Evolutionary conservation across 2,888 invertebrate genomes (phyloP).

Genomic region (Agrochola lychnidis): DNA sequence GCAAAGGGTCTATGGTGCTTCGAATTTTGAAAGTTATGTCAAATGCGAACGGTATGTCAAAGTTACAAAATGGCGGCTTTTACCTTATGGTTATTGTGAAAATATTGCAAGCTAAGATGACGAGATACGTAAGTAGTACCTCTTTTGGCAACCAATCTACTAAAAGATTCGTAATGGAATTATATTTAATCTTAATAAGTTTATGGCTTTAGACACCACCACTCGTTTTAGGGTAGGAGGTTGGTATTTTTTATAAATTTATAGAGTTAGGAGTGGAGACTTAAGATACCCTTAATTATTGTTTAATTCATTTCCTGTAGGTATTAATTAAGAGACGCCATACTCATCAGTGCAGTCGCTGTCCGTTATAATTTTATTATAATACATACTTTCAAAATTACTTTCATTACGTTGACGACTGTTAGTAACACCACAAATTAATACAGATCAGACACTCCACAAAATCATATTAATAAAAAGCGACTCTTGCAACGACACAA

Average conservation of each 20-base stretch:
- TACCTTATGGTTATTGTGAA: neutral
- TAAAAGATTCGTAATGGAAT: neutral
- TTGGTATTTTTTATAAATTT: too few species aligned
- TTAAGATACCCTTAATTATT: too few species aligned
- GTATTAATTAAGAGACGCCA: too few species aligned
- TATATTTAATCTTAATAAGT: neutral
- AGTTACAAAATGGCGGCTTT: conserved; percentile 11
- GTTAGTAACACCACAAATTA: neutral
- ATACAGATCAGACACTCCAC: too few species aligned
- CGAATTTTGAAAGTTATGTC: conserved; percentile 13
- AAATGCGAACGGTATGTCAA: neutral
- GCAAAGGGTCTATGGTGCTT: neutral
- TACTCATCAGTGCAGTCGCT: too few species aligned
- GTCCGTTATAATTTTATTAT: too few species aligned
- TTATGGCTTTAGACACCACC: neutral
- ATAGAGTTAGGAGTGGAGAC: too few species aligned
- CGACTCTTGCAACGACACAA: too few species aligned
- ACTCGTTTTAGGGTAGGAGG: too few species aligned
- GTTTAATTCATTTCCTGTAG: too few species aligned
- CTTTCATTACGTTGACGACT: neutral
- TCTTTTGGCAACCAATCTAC: neutral
- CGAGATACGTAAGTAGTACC: neutral
- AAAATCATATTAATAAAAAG: too few species aligned
- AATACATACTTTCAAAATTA: neutral
- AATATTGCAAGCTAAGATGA: neutral